Evolutionary conservation across 2,888 invertebrate genomes (phyloP).

Genomic region (Heteromurus nitidus): DNA sequence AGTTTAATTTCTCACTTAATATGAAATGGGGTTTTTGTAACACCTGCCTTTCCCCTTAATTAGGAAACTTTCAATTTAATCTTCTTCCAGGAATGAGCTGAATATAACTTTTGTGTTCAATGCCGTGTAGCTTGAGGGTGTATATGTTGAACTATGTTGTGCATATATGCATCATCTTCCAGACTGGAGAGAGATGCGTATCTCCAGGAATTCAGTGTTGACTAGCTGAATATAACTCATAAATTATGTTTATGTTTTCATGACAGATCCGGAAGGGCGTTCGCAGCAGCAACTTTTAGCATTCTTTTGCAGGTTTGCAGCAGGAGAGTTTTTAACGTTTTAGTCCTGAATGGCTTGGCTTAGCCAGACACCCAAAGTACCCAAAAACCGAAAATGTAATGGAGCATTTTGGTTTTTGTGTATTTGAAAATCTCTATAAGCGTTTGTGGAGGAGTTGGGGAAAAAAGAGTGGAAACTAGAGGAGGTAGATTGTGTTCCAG

Average conservation of each 20-base stretch:
- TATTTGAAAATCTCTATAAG: conserved; percentile 32
- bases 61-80: conserved; percentile 42
- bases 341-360: conserved; percentile 18
- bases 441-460: background rate
- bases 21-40: conserved; percentile 19
- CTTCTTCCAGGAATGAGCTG: background rate
- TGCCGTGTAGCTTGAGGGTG: background rate
- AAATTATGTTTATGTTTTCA: conserved; percentile 55
- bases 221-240: conserved; percentile 31
- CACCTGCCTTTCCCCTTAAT: conserved; percentile 41
- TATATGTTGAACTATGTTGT: too few species aligned
- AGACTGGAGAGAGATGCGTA: background rate
- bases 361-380: background rate
- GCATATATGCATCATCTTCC: background rate
- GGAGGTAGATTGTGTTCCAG: background rate
- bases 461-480: background rate
- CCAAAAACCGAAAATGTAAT: too few species aligned
- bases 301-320: conserved; percentile 32
- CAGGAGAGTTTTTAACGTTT: conserved; percentile 20
- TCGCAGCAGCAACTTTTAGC: conserved; percentile 31
- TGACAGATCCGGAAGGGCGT: conserved; percentile 56
- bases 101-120: too few species aligned
- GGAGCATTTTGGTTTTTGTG: conserved; percentile 23
- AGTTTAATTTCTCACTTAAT: too few species aligned
- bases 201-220: background rate